Evolutionary conservation across 1,140 invertebrate species (phyloP), one percentile per base, ranked within the genome.

Genomic region (Caenorhabditis inopinata): DNA sequence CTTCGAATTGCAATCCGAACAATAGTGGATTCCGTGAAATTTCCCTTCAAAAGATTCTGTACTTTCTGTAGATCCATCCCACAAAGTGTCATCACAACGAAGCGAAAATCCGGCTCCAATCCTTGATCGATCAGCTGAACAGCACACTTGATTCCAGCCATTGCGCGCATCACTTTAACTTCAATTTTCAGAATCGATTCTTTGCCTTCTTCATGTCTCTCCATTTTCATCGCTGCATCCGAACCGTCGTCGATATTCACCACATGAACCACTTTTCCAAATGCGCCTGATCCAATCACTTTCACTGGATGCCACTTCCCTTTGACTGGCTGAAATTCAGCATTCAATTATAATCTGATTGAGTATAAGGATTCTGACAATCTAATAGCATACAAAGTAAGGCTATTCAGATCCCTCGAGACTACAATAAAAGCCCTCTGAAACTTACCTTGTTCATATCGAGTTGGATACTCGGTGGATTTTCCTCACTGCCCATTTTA

Each of bases 41-140:
- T 35, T 38, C 58, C 58, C 7, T 68, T 68, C 0, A 68, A 21
- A 18, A 11, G 16, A 12, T 35, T 38, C 7, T 68, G 38, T 5
- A 68, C 58, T 21, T 68, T 68, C 32, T 68, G 58, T 3, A 68
- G n/a, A 68, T 68, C 58, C 58, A 68, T 68, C 23, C 58, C 58
- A 68, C 58, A 68, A 2, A 68, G 21, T 16, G 58, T 68, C 58
- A 68, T 68, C 9, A 68, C 58, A 38, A 68, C 4, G 12, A 38
- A 68, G 18, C 32, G 29, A 38, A 11, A 68, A 18, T 68, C 32
- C 9, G 32, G 32, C 38, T 68, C 58, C 27, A 29, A 29, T 18
- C 58, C 58, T 9, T 1, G 0, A 42, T 68, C 58, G 1, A 68
- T 29, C 2, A 16, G 23, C 12, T 68, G 58, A 38, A 68, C 38